Evolutionary conservation across 2,888 invertebrate species (phyloP).

Genomic region (Anaspis maculata): DNA sequence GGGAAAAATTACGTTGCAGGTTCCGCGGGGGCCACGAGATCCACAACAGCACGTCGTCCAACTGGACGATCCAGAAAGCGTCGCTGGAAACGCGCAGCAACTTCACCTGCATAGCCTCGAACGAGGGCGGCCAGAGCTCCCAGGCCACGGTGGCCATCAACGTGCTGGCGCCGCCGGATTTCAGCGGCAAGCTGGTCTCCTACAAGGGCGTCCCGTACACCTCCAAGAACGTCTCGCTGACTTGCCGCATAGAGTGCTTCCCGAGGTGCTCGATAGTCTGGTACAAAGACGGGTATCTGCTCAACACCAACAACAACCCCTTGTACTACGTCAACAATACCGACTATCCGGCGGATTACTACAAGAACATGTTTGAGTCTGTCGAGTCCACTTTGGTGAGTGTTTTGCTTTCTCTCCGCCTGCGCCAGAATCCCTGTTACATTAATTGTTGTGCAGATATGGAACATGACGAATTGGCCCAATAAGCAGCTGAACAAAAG

Average conservation of each 20-base stretch:
- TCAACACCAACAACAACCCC: conserved; percentile 50
- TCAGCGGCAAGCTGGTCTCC: conserved; percentile 59
- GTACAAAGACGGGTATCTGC: conserved; percentile 68
- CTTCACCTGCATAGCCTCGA: conserved; percentile 82
- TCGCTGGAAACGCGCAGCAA: conserved; percentile 79
- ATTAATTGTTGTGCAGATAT: too few relatives aligned
- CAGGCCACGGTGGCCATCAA: conserved; percentile 60
- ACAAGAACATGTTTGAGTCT: conserved; percentile 82
- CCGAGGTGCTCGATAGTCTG: conserved; percentile 79
- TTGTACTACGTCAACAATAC: conserved; percentile 62
- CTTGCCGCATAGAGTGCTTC: conserved; percentile 83
- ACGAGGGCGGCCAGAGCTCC: conserved; percentile 73
- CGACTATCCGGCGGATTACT: conserved; percentile 62
- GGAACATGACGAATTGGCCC: conserved; percentile 83
- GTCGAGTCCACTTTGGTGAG: conserved; percentile 74
- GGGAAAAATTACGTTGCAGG: too few relatives aligned
- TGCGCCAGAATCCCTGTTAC: too few relatives aligned
- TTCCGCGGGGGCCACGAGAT: too few relatives aligned
- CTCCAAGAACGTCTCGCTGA: conserved; percentile 57
- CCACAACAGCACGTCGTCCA: too few relatives aligned
- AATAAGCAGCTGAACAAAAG: conserved; percentile 66
- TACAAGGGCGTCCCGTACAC: conserved; percentile 76
- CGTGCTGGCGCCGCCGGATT: conserved; percentile 77
- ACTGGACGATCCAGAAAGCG: conserved; percentile 75
- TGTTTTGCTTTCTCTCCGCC: too few relatives aligned